phyloP scores from a whole-genome alignment of 2,113 vertebrate species.

The Dunckerocampus dactyliophorus region DNA sequence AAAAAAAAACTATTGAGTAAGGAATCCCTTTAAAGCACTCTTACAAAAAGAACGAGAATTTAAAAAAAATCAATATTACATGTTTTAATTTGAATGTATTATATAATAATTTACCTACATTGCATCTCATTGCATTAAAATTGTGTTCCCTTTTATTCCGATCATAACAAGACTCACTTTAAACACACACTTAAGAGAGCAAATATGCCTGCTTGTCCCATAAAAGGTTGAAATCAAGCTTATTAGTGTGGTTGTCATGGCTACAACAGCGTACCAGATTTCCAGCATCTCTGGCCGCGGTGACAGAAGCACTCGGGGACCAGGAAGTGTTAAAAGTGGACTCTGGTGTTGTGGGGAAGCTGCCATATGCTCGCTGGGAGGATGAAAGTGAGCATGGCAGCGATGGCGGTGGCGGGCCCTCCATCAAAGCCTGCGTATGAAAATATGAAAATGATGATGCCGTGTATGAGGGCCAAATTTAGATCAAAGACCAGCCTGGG shows the following conservation, averaged over 20 bases:
- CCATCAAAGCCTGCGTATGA: constrained; percentile 86
- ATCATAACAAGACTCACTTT: constrained; percentile 10
- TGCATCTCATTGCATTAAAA: no score
- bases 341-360: constrained; percentile 85
- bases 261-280: constrained; percentile 77
- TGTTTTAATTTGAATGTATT: no score
- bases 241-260: constrained; percentile 9
- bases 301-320: constrained; percentile 78
- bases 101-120: no score
- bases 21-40: no score
- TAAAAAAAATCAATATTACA: no score
- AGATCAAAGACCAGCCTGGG: constrained; percentile 71
- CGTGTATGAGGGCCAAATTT: constrained; percentile 63
- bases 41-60: no score
- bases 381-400: constrained; percentile 83
- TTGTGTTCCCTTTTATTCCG: no score
- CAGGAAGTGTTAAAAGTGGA: constrained; percentile 61
- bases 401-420: constrained; percentile 64
- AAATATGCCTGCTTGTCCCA: constrained; percentile 16
- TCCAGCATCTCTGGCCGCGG: constrained; percentile 77
- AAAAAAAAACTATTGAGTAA: no score
- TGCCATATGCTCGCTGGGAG: constrained; percentile 90
- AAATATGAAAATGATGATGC: constrained; percentile 77
- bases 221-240: neutral
- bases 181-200: constrained; percentile 34